Evolutionary conservation across 2,797 vertebrate genomes (phyloP), one percentile per base, ranked within the genome.

Genomic region (Artibeus jamaicensis): DNA sequence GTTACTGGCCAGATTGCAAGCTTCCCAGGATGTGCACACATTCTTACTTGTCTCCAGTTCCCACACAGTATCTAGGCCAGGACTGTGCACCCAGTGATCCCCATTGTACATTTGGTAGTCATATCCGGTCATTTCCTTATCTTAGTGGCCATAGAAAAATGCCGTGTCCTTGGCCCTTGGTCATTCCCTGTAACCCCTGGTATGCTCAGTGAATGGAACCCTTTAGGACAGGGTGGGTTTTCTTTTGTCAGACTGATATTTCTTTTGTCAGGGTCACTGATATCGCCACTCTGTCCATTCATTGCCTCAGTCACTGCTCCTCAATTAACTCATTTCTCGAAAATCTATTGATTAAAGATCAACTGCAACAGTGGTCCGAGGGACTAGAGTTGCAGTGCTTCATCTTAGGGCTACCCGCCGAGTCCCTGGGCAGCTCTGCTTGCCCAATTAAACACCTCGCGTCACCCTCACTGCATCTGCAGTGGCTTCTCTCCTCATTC

Each of bases 401-500:
- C 12, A 1, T 32, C 26, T 70, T 48, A 29, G 57, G 93, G 95
- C 93, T 67, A 24, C 18, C 70, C 87, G 95, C 94, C 97, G 95
- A 44, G 12, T 95, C 74, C 53, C 4, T 39, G 89, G 79, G 55
- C 29, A 87, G 42, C 83, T 91, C 86, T 48, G 22, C 92, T 89
- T 55, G 46, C 74, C 94, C 97, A 96, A 37, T 96, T 96, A 96
- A 96, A 89, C 74, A 55, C 91, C 46, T 57, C 5, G 55, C 24
- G 6, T 84, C 65, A 26, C 53, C 59, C 22, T 42, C 82, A 19
- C 70, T 55, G 18, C 39, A 5, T 37, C 59, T 96, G 59, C 92
- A 32, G 19, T 7, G 22, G 9, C 77, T 95, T 83, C 70, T 84
- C 79, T 92, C 42, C 85, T 81, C 44, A 79, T 96, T 90, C 42